phyloP scores from a whole-genome alignment of 2,888 invertebrate genomes.

The Hyposoter dolosus region DNA sequence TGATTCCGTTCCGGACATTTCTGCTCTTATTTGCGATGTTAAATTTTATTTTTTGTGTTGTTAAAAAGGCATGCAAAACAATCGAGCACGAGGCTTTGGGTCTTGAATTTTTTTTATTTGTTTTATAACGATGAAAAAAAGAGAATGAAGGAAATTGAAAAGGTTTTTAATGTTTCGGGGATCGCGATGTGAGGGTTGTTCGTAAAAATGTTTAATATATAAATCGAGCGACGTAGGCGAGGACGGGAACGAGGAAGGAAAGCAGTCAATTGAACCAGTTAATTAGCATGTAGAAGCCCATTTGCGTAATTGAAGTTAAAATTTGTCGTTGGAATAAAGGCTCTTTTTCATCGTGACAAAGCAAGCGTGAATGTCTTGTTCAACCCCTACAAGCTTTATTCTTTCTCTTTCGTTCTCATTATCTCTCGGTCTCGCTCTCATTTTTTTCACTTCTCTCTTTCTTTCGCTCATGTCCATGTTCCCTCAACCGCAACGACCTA shows the following conservation, averaged over 20 bases:
- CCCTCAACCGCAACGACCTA: constrained; percentile 64
- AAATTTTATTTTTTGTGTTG: not conserved
- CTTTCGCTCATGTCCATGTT: constrained; percentile 45
- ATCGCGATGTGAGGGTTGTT: not conserved
- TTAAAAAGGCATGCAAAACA: not conserved
- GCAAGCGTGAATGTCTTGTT: constrained; percentile 44
- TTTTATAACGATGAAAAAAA: not conserved
- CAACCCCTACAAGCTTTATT: constrained; percentile 26
- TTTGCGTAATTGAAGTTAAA: constrained; percentile 55
- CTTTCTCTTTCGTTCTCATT: not conserved
- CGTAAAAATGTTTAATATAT: not conserved
- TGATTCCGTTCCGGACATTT: not conserved
- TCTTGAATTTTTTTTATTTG: not conserved
- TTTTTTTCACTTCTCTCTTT: not conserved
- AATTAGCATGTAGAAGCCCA: constrained; percentile 51
- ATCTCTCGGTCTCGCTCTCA: not conserved
- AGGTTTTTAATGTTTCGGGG: not conserved
- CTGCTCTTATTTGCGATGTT: not conserved
- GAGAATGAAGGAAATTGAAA: not conserved
- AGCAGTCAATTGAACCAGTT: constrained; percentile 45
- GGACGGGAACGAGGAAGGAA: not conserved
- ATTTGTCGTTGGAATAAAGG: constrained; percentile 45
- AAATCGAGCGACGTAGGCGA: not conserved
- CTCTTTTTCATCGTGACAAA: constrained; percentile 46
- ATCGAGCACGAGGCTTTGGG: not conserved